Evolutionary conservation across 2,797 vertebrate genomes (phyloP).

Genomic region (Phalloptychus januarius): DNA sequence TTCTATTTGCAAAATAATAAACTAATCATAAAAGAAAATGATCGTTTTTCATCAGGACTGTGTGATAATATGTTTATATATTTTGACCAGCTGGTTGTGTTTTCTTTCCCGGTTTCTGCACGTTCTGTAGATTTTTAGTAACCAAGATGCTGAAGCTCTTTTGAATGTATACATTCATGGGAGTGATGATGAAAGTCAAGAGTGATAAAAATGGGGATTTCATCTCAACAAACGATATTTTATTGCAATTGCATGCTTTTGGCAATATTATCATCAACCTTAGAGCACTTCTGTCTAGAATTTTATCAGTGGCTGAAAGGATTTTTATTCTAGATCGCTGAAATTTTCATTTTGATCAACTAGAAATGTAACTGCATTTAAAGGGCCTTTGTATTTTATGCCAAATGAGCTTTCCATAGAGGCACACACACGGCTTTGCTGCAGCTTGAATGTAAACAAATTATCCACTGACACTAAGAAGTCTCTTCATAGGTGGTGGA

Average conservation of each 20-base stretch:
- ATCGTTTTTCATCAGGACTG: background rate
- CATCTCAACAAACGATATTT: background rate
- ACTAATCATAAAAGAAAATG: background rate
- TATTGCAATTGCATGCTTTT: background rate
- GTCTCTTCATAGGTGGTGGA: slow-evolving; percentile 46
- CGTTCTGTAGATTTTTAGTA: background rate
- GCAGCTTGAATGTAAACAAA: slow-evolving; percentile 75
- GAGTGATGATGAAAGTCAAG: background rate
- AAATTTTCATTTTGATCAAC: background rate
- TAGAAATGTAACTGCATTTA: background rate
- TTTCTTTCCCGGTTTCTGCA: background rate
- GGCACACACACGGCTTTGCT: slow-evolving; percentile 39
- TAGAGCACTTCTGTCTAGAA: no score
- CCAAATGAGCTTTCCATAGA: background rate
- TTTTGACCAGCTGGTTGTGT: background rate
- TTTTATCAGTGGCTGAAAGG: background rate
- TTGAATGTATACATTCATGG: no score
- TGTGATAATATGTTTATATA: background rate
- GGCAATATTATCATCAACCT: background rate
- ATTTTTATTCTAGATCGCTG: background rate
- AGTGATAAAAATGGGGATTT: background rate
- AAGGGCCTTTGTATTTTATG: background rate
- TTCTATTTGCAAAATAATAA: background rate
- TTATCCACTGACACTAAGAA: slow-evolving; percentile 59
- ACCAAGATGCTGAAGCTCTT: background rate